Evolutionary conservation across 1,140 invertebrate species (phyloP), one percentile per base, ranked within the genome.

Genomic region (Diabrotica virgifera): DNA sequence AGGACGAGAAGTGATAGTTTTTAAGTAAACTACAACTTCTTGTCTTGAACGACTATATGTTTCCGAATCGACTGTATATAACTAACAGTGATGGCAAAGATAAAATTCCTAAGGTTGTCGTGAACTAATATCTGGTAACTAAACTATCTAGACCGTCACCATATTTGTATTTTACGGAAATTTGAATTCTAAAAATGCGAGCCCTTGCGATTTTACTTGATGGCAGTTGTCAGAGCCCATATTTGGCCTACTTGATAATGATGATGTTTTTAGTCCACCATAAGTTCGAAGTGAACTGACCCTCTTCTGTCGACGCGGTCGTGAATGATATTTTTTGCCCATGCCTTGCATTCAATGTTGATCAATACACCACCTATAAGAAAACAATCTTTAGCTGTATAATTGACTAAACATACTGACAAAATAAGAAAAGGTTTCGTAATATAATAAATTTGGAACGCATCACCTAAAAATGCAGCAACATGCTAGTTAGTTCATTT

Each of bases 301-400:
- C 95, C 95, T 79, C 93, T 88, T 78, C 91, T 86, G 73, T 96
- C 92, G 76, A 87, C 86, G 74, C 92, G 86, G 81, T 95, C 91
- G 79, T 95, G 93, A 56, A 84, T 75, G 73, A 98, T 97, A 83
- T 97, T 97, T 77, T 89, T 88, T 70, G 95, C 94, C 93, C 94
- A 97, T 70, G 94, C 94, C 84, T 94, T 95, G 84, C 95, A 97
- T 81, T 96, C 94, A 81, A 97, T 92, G 83, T 96, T 95, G 81
- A 97, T 94, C 67, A 97, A 84, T 35, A 95, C 90, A 55, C 92
- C 91, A 75, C 87, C 91, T 91, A 80, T 24, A 24, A 24, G 24
- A 24, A 24, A 24, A 24, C 1, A 24, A 24, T 24, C 24, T 24
- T 24, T 24, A 24, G 24, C 4, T 24, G 24, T 24, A 24, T 1